These are phyloP conservation scores for Rhegmatorhina hoffmannsi DNA, from an alignment of 2,113 vertebrate genomes.

Conservation along the genomic window DNA sequence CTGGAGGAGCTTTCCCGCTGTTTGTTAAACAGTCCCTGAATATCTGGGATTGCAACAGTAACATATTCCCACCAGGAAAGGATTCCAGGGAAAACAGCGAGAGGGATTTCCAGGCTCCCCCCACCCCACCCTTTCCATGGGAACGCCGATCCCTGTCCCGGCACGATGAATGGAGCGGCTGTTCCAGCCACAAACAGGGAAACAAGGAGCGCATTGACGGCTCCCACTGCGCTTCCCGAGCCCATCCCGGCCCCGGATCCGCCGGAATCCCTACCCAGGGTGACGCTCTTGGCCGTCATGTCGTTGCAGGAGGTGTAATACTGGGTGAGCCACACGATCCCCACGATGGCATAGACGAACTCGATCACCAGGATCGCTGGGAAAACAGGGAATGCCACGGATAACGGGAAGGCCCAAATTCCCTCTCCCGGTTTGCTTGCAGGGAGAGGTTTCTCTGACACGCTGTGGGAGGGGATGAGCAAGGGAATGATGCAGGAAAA, in stretches of 20 bases:
- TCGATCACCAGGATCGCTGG: conserved; percentile 96
- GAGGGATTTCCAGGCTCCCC: background rate
- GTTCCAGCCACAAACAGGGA: background rate
- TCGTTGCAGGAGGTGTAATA: conserved; percentile 97
- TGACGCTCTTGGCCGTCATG: conserved; percentile 94
- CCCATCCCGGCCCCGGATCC: background rate
- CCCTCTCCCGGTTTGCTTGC: background rate
- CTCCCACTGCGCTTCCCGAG: background rate
- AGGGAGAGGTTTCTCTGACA: too few species aligned
- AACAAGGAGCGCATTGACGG: background rate
- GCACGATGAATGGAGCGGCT: background rate
- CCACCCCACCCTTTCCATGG: background rate
- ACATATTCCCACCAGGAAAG: background rate
- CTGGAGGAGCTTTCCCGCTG: background rate
- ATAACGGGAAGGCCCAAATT: background rate
- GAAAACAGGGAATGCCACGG: background rate
- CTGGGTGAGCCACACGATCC: conserved; percentile 95
- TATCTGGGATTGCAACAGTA: background rate
- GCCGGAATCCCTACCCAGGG: conserved; percentile 82
- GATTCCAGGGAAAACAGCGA: background rate
- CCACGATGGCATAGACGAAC: conserved; percentile 95
- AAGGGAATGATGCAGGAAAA: background rate
- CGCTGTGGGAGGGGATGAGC: background rate
- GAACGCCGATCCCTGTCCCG: background rate
- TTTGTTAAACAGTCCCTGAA: background rate